These are phyloP conservation scores for Barbus barbus DNA, from an alignment of 2,113 vertebrate species.

Conservation along the genomic window DNA sequence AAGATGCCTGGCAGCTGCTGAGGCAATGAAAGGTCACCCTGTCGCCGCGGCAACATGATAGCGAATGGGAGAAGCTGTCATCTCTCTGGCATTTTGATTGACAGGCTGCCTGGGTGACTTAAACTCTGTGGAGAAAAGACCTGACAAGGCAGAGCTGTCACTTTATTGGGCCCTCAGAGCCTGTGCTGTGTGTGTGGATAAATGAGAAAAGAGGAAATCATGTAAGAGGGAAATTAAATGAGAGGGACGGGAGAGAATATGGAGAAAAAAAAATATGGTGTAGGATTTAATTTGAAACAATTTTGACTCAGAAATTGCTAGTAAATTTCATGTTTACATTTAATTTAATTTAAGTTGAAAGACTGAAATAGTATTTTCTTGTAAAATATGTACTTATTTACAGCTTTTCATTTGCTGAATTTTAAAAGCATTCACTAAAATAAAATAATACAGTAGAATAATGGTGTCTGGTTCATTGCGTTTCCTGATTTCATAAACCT, in stretches of 20 bases:
- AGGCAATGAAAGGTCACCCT: slow-evolving; percentile 77
- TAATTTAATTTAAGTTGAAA: background rate
- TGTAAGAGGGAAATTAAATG: slow-evolving; percentile 32
- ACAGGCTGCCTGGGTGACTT: slow-evolving; percentile 62
- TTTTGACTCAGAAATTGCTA: background rate
- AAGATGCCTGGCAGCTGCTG: slow-evolving; percentile 71
- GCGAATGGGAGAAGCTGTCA: slow-evolving; percentile 79
- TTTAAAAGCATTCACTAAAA: background rate
- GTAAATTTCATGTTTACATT: background rate
- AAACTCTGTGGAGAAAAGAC: slow-evolving; percentile 59
- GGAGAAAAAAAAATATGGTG: background rate
- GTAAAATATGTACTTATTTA: background rate
- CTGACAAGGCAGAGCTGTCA: slow-evolving; percentile 71
- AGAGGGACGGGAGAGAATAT: background rate
- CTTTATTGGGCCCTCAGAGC: slow-evolving; percentile 56
- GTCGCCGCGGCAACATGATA: slow-evolving; percentile 72
- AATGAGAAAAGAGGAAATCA: slow-evolving; percentile 44
- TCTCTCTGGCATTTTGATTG: slow-evolving; percentile 67
- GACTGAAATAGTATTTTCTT: background rate
- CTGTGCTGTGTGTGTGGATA: slow-evolving; percentile 8
- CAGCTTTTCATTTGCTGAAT: background rate
- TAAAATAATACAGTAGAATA: background rate
- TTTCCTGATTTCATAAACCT: background rate
- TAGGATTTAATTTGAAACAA: background rate
- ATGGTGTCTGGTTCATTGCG: background rate